These are phyloP conservation scores for Ellobius talpinus DNA, from an alignment of 2,113 vertebrate genomes.

Conservation along the genomic window DNA sequence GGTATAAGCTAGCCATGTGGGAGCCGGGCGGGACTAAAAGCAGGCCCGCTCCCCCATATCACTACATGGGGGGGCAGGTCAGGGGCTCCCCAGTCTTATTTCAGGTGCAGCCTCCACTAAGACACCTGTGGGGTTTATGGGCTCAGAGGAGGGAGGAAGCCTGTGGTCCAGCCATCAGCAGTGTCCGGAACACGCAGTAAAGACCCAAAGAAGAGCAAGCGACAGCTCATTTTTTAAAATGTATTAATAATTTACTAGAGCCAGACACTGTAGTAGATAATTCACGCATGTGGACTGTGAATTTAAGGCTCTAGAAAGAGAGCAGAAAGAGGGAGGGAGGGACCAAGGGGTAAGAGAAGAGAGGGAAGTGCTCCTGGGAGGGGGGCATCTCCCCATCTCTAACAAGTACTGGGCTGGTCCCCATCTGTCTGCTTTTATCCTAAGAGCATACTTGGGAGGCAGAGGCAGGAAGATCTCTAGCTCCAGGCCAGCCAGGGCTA, in stretches of 20 bases:
- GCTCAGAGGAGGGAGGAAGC: not conserved
- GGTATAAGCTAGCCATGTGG: no score
- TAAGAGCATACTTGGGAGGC: not conserved
- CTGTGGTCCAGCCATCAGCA: rapidly evolving
- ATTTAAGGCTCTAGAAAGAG: not conserved
- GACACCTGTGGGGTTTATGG: rapidly evolving
- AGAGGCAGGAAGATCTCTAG: not conserved
- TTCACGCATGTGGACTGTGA: not conserved
- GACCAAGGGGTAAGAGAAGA: not conserved
- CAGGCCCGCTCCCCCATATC: no score
- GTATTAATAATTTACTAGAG: not conserved
- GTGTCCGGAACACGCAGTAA: not conserved
- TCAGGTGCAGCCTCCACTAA: not conserved
- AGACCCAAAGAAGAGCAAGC: not conserved
- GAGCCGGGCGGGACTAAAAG: no score
- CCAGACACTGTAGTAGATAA: not conserved
- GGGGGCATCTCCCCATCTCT: not conserved
- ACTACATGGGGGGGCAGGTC: no score
- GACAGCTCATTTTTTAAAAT: not conserved
- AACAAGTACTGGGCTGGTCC: not conserved
- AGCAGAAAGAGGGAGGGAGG: no score
- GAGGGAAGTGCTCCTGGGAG: not conserved
- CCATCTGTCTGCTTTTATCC: not conserved
- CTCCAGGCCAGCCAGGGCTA: not conserved
- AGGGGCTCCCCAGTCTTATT: not conserved